A percentile compares a stretch with the other conserved stretches of the same genome.
phyloP scores from a whole-genome alignment of 1,140 invertebrate genomes.

The Papilio helenus region DNA sequence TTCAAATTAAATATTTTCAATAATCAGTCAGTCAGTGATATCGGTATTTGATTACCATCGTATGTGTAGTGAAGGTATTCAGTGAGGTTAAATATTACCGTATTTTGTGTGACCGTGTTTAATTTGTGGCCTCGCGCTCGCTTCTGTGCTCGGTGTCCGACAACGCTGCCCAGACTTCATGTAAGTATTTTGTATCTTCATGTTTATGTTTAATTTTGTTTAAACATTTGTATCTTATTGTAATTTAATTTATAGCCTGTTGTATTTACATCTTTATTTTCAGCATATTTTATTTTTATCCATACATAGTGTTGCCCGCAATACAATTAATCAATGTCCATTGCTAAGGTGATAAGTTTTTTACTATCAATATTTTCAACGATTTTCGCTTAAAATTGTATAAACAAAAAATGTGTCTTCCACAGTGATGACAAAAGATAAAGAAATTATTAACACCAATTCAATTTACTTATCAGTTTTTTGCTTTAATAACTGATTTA shows the following conservation, averaged over 20 bases:
- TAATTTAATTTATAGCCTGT: background rate
- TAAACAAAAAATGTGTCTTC: too few species aligned
- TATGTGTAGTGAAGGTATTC: background rate
- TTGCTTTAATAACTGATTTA: too few species aligned
- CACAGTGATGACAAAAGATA: too few species aligned
- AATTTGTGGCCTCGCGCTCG: background rate
- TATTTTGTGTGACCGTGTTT: background rate
- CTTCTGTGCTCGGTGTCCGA: background rate
- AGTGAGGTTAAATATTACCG: background rate
- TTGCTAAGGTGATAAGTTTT: background rate
- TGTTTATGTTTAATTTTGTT: background rate
- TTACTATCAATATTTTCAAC: background rate
- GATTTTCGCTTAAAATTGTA: background rate
- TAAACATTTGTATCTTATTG: background rate
- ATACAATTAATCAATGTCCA: background rate
- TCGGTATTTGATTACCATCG: background rate
- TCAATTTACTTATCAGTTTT: too few species aligned
- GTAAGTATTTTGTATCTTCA: conserved; percentile 12
- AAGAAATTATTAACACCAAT: too few species aligned
- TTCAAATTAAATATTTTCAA: background rate
- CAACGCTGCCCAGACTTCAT: background rate
- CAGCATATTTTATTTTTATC: background rate
- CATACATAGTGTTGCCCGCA: background rate
- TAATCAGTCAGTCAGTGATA: background rate
- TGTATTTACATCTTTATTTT: background rate